Conservation (phyloP, 1,140 invertebrate genomes). For the Subanguina moxae region DNA sequence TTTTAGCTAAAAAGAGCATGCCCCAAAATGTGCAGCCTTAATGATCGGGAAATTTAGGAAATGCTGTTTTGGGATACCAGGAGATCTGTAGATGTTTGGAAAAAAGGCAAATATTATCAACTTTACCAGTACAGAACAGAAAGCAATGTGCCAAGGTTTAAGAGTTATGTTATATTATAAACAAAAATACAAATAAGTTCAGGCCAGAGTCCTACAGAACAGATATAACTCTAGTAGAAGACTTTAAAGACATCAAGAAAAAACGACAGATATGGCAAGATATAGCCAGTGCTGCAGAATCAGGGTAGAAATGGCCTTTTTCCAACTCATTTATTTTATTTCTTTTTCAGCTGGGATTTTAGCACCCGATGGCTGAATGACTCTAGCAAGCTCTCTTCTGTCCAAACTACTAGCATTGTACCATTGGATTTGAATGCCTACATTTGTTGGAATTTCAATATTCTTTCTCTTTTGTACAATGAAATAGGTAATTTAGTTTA, state of each 20-base stretch:
- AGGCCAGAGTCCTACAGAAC: slow-evolving; percentile 40
- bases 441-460: slow-evolving; percentile 60
- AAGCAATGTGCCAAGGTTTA: slow-evolving; percentile 60
- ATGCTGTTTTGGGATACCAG: slow-evolving; percentile 64
- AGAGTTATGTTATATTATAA: slow-evolving; percentile 6
- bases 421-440: slow-evolving; percentile 62
- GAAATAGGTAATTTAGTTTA: slow-evolving; percentile 68
- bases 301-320: slow-evolving; percentile 10
- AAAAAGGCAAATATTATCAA: slow-evolving; percentile 63
- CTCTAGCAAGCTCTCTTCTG: slow-evolving; percentile 48
- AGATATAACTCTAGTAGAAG: slow-evolving; percentile 27
- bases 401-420: slow-evolving; percentile 59
- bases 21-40: too few species aligned
- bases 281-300: slow-evolving; percentile 40
- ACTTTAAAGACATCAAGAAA: slow-evolving; percentile 26
- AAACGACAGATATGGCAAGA: slow-evolving; percentile 35
- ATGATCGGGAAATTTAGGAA: too few species aligned
- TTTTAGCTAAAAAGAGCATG: too few species aligned
- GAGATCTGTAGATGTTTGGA: slow-evolving; percentile 58
- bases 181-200: slow-evolving; percentile 6
- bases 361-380: slow-evolving; percentile 61
- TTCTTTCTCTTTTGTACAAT: slow-evolving; percentile 58
- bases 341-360: slow-evolving; percentile 49
- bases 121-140: slow-evolving; percentile 57
- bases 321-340: neutral